A percentile compares a stretch with the other conserved stretches of the same genome.
Conservation (phyloP, 2,888 invertebrate genomes). For the Mechanitis messenoides region DNA sequence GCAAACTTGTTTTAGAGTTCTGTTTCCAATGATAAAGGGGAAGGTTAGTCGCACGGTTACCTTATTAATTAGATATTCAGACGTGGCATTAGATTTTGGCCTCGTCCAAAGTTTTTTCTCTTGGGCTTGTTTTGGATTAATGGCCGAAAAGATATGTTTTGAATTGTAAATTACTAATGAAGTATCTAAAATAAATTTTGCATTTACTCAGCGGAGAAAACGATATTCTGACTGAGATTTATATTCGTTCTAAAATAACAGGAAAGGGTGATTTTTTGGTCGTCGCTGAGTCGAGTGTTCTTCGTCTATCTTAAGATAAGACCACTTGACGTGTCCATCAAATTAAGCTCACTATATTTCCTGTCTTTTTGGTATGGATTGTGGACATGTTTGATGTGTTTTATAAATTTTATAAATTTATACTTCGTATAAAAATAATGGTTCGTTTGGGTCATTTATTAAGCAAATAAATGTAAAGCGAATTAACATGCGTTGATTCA, state of each 20-base stretch:
- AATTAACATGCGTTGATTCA: too few relatives aligned
- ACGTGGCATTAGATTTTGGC: constrained; percentile 4
- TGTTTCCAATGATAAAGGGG: constrained; percentile 18
- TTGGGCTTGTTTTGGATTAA: not conserved
- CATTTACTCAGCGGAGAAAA: too few relatives aligned
- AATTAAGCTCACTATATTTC: constrained; percentile 23
- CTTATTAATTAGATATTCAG: constrained; percentile 9
- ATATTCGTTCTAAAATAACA: constrained; percentile 19
- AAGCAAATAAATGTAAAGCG: too few relatives aligned
- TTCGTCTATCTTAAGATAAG: constrained; percentile 26
- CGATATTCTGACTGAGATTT: constrained; percentile 10
- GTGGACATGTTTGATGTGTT: not conserved
- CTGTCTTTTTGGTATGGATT: constrained; percentile 8
- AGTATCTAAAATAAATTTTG: too few relatives aligned
- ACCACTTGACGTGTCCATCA: constrained; percentile 24
- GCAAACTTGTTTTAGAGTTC: constrained; percentile 27
- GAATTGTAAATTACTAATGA: too few relatives aligned
- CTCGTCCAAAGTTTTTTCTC: not conserved
- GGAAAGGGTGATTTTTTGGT: constrained; percentile 22
- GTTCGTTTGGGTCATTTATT: too few relatives aligned
- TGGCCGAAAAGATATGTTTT: not conserved
- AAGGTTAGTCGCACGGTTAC: constrained; percentile 4
- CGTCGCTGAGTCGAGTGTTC: constrained; percentile 22
- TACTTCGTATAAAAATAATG: too few relatives aligned
- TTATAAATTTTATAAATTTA: too few relatives aligned